Percentiles rank a stretch among this genome's conserved stretches.
Conservation (phyloP, 2,113 vertebrate genomes). For the Labeo catla region DNA sequence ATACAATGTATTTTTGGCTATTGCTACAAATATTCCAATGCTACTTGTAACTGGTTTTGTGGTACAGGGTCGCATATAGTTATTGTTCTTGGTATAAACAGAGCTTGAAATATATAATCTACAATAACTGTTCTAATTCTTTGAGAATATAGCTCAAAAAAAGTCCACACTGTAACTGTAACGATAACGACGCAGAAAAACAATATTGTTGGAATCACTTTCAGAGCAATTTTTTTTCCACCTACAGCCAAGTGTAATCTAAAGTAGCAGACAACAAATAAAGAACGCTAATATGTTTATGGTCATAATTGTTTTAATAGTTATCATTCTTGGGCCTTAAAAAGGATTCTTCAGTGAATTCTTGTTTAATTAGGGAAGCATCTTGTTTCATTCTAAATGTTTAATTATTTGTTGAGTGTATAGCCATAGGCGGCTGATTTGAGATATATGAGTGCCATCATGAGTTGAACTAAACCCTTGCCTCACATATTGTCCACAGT, state of each 20-base stretch:
- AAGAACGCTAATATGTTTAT: background rate
- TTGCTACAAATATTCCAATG: no score
- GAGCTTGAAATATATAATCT: background rate
- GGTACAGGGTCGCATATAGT: background rate
- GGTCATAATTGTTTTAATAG: background rate
- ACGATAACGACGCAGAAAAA: background rate
- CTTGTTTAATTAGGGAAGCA: background rate
- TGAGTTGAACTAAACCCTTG: background rate
- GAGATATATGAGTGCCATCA: background rate
- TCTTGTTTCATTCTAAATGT: background rate
- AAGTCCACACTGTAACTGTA: background rate
- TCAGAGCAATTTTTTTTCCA: background rate
- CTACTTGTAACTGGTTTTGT: no score
- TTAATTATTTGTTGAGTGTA: background rate
- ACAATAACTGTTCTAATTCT: background rate
- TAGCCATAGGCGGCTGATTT: background rate
- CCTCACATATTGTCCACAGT: conserved; percentile 1
- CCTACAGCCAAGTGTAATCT: background rate
- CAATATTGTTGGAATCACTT: background rate
- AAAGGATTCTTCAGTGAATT: background rate
- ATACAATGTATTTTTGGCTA: no score
- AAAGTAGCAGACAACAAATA: background rate
- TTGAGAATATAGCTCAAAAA: background rate
- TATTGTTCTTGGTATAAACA: background rate
- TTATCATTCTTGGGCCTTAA: background rate